Base-by-base conservation (phyloP, 2,797 vertebrate genomes). In the Galago senegalensis region DNA sequence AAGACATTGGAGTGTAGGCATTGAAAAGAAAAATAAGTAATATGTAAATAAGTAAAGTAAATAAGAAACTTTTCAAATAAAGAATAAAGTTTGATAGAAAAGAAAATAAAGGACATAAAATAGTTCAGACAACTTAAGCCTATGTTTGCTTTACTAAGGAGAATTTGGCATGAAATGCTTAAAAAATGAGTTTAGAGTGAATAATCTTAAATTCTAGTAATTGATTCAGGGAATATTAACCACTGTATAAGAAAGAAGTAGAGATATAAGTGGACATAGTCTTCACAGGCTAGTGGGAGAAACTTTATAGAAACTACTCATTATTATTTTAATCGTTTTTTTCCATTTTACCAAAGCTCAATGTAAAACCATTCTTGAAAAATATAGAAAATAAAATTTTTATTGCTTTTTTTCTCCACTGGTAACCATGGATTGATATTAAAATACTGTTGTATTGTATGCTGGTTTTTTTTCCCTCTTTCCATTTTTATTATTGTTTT, bases 261-360 rank as follows among this genome's bases (percentile, higher is more conserved):
- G 23, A 53, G 14, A 43, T 95, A 31, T 86, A 86, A 89, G 29
- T 34, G n/a, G 58, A 73, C 34, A 65, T 43, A 29, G 31, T 82
- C 18, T 31, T 87, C 90, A 4, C 11, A 90, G 72, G 5, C 7
- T 72, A 53, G 60, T n/a, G 37, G 61, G 53, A 80, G 34, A 97
- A 43, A 34, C 12, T 25, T 88, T 79, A 69, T 91, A 65, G 72
- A 89, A 92, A 73, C 18, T 69, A 46, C 25, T 37, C 27, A 29
- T 89, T 83, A 20, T 16, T 83, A 58, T 43, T 18, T 79, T 81
- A 43, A 58, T 61, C 92, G 14, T 76, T 72, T 56, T 83, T 92
- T 43, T 61, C 7, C 34, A 29, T 81, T 91, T 88, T 53, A 88
- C 95, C 75, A 76, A 95, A 81, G 37, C 8, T 91, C 61, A 85